Base-by-base conservation (phyloP, 2,888 invertebrate genomes). In the Electrophaes corylata region DNA sequence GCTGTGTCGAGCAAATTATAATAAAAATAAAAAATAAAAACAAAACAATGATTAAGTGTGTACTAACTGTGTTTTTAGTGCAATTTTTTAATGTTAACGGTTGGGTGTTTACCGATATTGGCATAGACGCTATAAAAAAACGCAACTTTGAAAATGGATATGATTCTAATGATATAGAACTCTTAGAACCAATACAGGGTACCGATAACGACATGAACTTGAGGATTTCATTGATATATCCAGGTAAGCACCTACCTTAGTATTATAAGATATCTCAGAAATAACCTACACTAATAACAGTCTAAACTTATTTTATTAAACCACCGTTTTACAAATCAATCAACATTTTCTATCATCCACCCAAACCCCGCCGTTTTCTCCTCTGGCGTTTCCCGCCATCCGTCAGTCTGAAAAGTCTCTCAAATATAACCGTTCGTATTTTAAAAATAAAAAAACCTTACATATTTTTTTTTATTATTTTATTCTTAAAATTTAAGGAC, bases 221-320 rank as follows among this genome's bases (percentile, higher is more conserved):
- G 14, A 76, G 64, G 14, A 66, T 84, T 39, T 72, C 61, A 61
- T 67, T 84, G 51, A 79, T 81, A 47, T 84, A 76, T 67, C 85
- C 85, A 60, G 83, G 85, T 84, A 64, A 65, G 72, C 57, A 40
- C 18, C n/a, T n/a, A n/a, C n/a, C n/a, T n/a, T n/a, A n/a, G n/a
- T n/a, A n/a, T n/a, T n/a, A n/a, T n/a, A n/a, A n/a, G n/a, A n/a
- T n/a, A n/a, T n/a, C n/a, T n/a, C n/a, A n/a, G n/a, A n/a, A n/a
- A n/a, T n/a, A n/a, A n/a, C n/a, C n/a, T n/a, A n/a, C n/a, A n/a
- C n/a, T n/a, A n/a, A n/a, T n/a, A n/a, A n/a, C n/a, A n/a, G n/a
- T n/a, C n/a, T n/a, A n/a, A n/a, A n/a, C n/a, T n/a, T n/a, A n/a
- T n/a, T n/a, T n/a, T n/a, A n/a, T n/a, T n/a, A n/a, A n/a, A n/a